These are phyloP conservation scores for Psylliodes chrysocephalus DNA, from an alignment of 2,888 invertebrate species.

Conservation along the genomic window DNA sequence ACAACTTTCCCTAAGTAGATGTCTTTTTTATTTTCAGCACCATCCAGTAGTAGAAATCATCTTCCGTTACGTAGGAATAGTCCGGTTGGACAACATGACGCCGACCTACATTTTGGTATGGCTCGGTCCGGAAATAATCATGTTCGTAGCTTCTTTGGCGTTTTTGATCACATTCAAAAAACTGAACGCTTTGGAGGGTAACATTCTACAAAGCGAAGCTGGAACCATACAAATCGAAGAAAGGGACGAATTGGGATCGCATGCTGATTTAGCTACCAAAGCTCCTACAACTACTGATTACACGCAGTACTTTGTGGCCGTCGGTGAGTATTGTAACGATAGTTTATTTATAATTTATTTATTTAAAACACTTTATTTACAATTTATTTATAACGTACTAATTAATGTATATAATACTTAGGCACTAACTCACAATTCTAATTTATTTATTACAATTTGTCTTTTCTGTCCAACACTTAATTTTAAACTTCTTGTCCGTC, in stretches of 20 bases:
- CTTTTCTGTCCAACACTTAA: no score
- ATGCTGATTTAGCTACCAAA: neutral
- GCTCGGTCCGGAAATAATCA: slow-evolving; percentile 80
- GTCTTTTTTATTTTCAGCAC: slow-evolving; percentile 45
- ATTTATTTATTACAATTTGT: no score
- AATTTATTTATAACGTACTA: no score
- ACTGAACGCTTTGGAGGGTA: slow-evolving; percentile 50
- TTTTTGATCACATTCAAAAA: slow-evolving; percentile 66
- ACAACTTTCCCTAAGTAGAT: no score
- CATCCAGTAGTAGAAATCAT: slow-evolving; percentile 70
- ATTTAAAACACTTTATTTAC: no score
- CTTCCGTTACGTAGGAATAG: slow-evolving; percentile 76
- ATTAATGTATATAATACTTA: no score
- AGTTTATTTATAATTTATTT: neutral
- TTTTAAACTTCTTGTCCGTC: no score
- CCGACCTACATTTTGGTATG: slow-evolving; percentile 75
- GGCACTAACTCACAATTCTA: no score
- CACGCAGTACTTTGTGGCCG: slow-evolving; percentile 33
- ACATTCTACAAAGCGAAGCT: slow-evolving; percentile 21
- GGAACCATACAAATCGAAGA: slow-evolving; percentile 26
- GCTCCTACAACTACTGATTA: slow-evolving; percentile 2
- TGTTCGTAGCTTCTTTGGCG: slow-evolving; percentile 67
- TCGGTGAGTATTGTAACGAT: slow-evolving; percentile 33
- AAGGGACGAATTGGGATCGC: slow-evolving; percentile 21
- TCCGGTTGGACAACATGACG: slow-evolving; percentile 70